These are phyloP conservation scores for Watsonalla cultraria DNA, from an alignment of 2,888 invertebrate species.

Conservation along the genomic window DNA sequence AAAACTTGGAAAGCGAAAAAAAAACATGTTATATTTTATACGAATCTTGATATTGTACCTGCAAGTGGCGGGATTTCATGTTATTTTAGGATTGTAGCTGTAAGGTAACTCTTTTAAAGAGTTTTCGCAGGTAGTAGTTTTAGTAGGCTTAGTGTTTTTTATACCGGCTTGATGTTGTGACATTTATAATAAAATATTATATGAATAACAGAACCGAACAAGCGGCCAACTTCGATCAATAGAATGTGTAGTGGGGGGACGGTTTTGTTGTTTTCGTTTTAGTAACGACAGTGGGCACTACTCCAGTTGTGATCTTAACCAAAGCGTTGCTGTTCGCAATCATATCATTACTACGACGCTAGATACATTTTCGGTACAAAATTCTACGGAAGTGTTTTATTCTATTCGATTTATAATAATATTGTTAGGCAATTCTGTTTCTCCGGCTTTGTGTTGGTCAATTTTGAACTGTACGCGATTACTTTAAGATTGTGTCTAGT, in stretches of 20 bases:
- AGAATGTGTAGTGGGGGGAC: slow-evolving; percentile 70
- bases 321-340: slow-evolving; percentile 74
- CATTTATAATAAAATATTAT: slow-evolving; percentile 71
- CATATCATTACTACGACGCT: slow-evolving; percentile 75
- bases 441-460: slow-evolving; percentile 55
- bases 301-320: slow-evolving; percentile 61
- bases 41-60: slow-evolving; percentile 59
- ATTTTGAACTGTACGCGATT: slow-evolving; percentile 24
- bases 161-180: slow-evolving; percentile 80
- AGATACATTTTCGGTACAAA: slow-evolving; percentile 74
- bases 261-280: slow-evolving; percentile 47
- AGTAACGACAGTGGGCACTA: slow-evolving; percentile 42
- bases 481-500: slow-evolving; percentile 46
- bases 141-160: slow-evolving; percentile 80
- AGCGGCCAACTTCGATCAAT: slow-evolving; percentile 66
- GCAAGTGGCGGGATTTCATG: slow-evolving; percentile 45
- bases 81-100: slow-evolving; percentile 72
- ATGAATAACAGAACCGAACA: slow-evolving; percentile 59
- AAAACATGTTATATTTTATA: slow-evolving; percentile 75
- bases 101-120: slow-evolving; percentile 78
- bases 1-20: slow-evolving; percentile 62
- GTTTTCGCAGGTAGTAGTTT: slow-evolving; percentile 77
- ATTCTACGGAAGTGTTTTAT: slow-evolving; percentile 69
- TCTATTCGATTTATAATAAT: slow-evolving; percentile 65
- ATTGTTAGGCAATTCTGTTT: slow-evolving; percentile 72